Base-by-base conservation (phyloP, 2,113 vertebrate genomes). In the Galbula dea region DNA sequence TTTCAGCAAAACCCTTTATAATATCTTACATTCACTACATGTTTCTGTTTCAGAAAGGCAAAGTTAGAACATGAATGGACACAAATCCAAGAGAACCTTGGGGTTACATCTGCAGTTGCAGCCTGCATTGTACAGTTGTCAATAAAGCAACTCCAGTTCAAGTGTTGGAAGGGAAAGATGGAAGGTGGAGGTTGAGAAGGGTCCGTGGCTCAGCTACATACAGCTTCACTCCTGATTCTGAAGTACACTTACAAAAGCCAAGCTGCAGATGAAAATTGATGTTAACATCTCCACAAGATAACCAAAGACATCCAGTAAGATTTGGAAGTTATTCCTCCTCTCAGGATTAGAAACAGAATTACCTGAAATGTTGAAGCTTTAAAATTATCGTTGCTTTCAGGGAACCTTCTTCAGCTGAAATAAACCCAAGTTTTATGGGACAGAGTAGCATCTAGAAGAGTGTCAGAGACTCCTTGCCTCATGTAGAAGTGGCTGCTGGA, bases 41-140 rank as follows among this genome's bases (percentile, higher is more conserved):
- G 18, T 74, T 94, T 94, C 66, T 91, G 23, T 96, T 96, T 89
- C 94, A 96, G 95, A 59, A 84, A 86, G 32, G 69, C 58, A 21
- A 51, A 58, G 18, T 4, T 6, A 52, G 45, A 93, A 57, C 34
- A 58, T 26, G 46, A 55, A 22, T 15, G 74, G 45, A 78, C 23
- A 41, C n/a, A 18, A 81, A 82, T n/a, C n/a, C 11, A 45, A 26
- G 48, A 63, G 90, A 86, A 67, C 6, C 8, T 9, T 0, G 0
- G 32, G 30, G 41, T 88, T 89, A 23, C 51, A 57, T 73, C 12
- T n/a, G n/a, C n/a, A n/a, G n/a, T 5, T 22, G 29, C 46, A 43
- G 29, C 41, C n/a, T 45, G 36, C 34, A 73, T 73, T 23, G 51
- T 59, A 15, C 51, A 48, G 19, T 24, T 55, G 46, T 68, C 79